Base-by-base conservation (phyloP, 2,113 vertebrate species). In the Hemiscyllium ocellatum region DNA sequence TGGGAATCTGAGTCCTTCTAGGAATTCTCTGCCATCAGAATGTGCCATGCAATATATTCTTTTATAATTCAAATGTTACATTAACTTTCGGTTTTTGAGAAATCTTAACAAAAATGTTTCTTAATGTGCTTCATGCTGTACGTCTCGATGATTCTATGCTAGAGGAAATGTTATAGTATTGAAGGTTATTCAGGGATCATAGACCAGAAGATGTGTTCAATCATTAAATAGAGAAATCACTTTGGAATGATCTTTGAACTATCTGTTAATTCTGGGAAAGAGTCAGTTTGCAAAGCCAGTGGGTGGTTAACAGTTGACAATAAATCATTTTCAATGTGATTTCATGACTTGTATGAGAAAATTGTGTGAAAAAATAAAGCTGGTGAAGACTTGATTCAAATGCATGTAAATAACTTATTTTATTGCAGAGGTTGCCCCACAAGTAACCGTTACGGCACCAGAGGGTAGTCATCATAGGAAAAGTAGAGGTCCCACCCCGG, bases 401-500 rank as follows among this genome's bases (percentile, higher is more conserved):
- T 95, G 19, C 33, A 22, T 76, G 52, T 33, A 80, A 96, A 76
- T 96, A 94, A 96, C 96, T 96, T 98, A 96, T 97, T 97, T 97
- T 97, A 97, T 97, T 96, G 29, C 98, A 99, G 99, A 99, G 97
- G 98, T 98, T 97, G 97, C 97, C 97, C 98, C 98, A 97, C 98
- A 98, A 97, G 98, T 97, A 97, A 97, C 98, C 96, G 97, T 97
- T 98, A 98, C 97, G 3, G 97, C 98, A 97, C 98, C 98, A 97
- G 98, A 98, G 98, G 98, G 97, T 95, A 95, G 98, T 99, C 98
- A 98, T 98, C 98, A 99, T 98, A 98, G 98, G 97, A 98, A 99
- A 98, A 98, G 98, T 47, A 98, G 98, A 96, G 98, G 98, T 96
- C 98, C 99, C 96, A 99, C 99, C 97, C 99, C 99, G 97, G 99